These are phyloP conservation scores for Neofelis nebulosa DNA, from an alignment of 2,113 vertebrate genomes.

Conservation along the genomic window DNA sequence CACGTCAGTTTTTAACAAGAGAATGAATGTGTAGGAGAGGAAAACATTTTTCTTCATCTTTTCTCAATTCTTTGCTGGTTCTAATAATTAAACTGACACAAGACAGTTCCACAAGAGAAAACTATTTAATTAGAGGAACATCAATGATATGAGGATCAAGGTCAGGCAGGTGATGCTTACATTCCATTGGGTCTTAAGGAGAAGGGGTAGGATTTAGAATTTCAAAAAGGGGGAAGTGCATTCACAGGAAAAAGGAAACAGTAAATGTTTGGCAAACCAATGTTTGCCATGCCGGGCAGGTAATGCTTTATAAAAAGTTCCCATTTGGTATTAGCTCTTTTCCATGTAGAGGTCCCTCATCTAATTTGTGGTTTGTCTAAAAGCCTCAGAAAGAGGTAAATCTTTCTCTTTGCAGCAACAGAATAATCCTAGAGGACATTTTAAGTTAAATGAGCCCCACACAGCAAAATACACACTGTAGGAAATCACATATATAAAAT, in stretches of 20 bases:
- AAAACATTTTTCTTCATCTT: not conserved
- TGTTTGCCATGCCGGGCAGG: not conserved
- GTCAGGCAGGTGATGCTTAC: not conserved
- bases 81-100: not conserved
- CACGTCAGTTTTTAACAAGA: not conserved
- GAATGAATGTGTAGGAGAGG: not conserved
- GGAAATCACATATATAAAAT: not conserved
- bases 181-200: not conserved
- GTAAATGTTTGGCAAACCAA: not conserved
- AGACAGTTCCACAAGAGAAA: not conserved
- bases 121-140: not conserved
- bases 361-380: not conserved
- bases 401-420: not conserved
- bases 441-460: not conserved
- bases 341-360: not conserved
- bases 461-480: not conserved
- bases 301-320: not conserved
- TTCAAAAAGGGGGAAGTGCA: not conserved
- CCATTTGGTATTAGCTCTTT: not conserved
- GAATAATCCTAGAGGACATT: not conserved
- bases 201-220: not conserved
- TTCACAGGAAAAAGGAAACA: not conserved
- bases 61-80: not conserved
- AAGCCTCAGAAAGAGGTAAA: not conserved
- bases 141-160: not conserved